These are phyloP conservation scores for Gymnothorax javanicus DNA, from an alignment of 2,797 vertebrate species.

Conservation along the genomic window DNA sequence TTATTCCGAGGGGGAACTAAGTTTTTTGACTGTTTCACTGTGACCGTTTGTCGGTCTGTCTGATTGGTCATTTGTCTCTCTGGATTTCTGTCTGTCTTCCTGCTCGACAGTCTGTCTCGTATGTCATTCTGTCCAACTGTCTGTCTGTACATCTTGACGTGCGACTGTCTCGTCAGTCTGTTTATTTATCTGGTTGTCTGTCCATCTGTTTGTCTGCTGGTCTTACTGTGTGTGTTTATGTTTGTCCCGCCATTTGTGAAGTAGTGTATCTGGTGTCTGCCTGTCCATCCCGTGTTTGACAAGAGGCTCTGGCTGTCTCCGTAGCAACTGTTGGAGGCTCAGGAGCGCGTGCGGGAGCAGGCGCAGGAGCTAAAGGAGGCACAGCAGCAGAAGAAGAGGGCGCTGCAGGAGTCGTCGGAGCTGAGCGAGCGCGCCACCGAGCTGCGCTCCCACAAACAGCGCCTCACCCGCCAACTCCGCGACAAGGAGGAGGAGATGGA, in stretches of 20 bases:
- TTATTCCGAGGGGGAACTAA: too few species aligned
- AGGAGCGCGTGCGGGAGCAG: slow-evolving; percentile 86
- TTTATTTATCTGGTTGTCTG: neutral
- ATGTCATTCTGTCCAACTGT: neutral
- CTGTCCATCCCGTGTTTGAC: neutral
- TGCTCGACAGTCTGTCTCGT: neutral
- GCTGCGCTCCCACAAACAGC: slow-evolving; percentile 87
- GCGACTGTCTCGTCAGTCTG: too few species aligned
- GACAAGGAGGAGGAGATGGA: slow-evolving; percentile 96
- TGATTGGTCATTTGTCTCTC: neutral
- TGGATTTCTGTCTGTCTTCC: neutral
- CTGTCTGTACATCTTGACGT: neutral
- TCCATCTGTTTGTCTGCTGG: neutral
- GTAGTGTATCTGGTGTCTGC: too few species aligned
- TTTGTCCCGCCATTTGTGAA: neutral
- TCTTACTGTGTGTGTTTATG: neutral
- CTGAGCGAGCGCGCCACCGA: slow-evolving; percentile 87
- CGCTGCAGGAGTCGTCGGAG: slow-evolving; percentile 90
- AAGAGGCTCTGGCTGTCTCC: neutral
- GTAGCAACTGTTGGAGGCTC: slow-evolving; percentile 87
- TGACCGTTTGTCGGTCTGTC: neutral
- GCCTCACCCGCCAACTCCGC: slow-evolving; percentile 84
- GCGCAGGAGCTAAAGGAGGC: slow-evolving; percentile 91
- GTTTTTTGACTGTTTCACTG: too few species aligned
- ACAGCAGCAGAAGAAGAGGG: slow-evolving; percentile 87